These are phyloP conservation scores for Halichoeres trimaculatus DNA, from an alignment of 2,113 vertebrate species.

Conservation along the genomic window DNA sequence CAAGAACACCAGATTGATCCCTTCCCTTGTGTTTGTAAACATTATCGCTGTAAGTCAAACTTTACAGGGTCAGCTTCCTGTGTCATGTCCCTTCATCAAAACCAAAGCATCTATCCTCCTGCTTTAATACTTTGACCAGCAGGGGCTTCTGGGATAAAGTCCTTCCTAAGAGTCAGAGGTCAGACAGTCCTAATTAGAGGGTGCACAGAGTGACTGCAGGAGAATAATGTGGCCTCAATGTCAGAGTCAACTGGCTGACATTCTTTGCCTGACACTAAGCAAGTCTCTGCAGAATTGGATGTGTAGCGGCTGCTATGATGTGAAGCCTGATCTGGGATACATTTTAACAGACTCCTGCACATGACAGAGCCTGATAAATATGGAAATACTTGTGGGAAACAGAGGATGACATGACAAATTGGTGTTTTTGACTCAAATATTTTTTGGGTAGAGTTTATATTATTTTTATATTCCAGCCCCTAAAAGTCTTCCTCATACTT, in stretches of 20 bases:
- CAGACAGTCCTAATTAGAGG: slow-evolving; percentile 78
- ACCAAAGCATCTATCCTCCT: slow-evolving; percentile 16
- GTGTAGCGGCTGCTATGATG: slow-evolving; percentile 29
- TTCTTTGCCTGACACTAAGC: slow-evolving; percentile 66
- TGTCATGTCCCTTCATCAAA: slow-evolving; percentile 28
- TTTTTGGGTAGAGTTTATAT: background rate
- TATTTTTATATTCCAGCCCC: no score
- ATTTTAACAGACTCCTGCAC: slow-evolving; percentile 32
- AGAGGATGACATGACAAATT: background rate
- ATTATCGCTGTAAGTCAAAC: background rate
- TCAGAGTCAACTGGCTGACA: slow-evolving; percentile 66
- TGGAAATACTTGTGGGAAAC: slow-evolving; percentile 12
- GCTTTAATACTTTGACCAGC: slow-evolving; percentile 37
- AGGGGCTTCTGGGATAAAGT: slow-evolving; percentile 40
- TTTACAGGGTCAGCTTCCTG: slow-evolving; percentile 27
- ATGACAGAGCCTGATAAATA: slow-evolving; percentile 29
- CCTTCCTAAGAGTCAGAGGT: slow-evolving; percentile 69
- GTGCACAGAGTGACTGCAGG: slow-evolving; percentile 50
- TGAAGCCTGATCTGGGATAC: slow-evolving; percentile 4
- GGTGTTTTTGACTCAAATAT: background rate
- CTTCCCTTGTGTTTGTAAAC: background rate
- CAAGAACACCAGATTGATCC: background rate
- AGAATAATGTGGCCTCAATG: slow-evolving; percentile 71
- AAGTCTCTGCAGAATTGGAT: slow-evolving; percentile 72
- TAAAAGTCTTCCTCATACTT: no score